Evolutionary conservation across 1,140 invertebrate genomes (phyloP).

Genomic region (Periplaneta americana): DNA sequence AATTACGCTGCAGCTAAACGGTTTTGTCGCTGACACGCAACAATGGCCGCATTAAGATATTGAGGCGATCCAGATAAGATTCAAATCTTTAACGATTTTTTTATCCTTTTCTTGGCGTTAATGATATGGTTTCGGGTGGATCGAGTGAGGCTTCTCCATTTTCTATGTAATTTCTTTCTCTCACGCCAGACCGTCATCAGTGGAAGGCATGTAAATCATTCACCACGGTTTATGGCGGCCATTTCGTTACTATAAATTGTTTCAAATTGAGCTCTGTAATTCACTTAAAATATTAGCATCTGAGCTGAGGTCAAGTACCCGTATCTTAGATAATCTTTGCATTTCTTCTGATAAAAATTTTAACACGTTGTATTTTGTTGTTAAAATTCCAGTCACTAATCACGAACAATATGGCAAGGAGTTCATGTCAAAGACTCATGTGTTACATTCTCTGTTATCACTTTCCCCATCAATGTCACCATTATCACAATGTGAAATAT

Average conservation of each 20-base stretch:
- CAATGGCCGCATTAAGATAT: not conserved
- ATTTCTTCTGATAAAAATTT: no score
- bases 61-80: not conserved
- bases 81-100: not conserved
- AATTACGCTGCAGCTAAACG: not conserved
- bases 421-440: no score
- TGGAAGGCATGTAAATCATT: not conserved
- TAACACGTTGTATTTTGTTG: no score
- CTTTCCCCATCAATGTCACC: no score
- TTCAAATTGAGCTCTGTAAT: not conserved
- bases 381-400: no score
- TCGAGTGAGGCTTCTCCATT: not conserved
- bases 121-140: not conserved
- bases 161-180: not conserved
- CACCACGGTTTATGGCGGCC: not conserved
- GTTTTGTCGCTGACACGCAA: not conserved
- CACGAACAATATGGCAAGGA: no score
- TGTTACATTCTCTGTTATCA: no score
- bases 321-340: no score
- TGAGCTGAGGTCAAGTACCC: no score
- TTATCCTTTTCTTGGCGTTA: no score
- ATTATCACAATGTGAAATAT: no score
- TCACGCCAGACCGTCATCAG: not conserved
- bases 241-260: not conserved
- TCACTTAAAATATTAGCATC: no score